Base-by-base conservation (phyloP, 2,113 vertebrate genomes). In the Scomber colias region DNA sequence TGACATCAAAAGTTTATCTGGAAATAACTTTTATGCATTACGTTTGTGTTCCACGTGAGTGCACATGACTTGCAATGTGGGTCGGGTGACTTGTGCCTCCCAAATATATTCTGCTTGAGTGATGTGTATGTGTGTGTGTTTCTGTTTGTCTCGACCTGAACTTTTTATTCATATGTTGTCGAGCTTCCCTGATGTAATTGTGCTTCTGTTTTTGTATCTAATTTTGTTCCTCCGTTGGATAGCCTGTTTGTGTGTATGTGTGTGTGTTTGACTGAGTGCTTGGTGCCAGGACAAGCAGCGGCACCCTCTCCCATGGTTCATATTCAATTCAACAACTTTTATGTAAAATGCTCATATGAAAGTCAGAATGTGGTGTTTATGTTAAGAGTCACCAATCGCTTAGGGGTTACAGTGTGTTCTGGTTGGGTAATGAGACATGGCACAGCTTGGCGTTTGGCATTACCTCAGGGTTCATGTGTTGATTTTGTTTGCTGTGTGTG, bases 331-430 rank as follows among this genome's bases (percentile, higher is more conserved):
- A 87, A 24, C 59, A 56, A 74, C 66, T 68, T 85, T 63, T 16
- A 81, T 73, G 64, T 75, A 84, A 84, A 90, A 85, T 11, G 44
- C 77, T 81, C 69, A 77, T 61, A 63, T 81, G 79, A 79, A 88
- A 86, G 80, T 83, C 69, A 76, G 68, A 82, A 51, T 16, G 31
- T 5, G 3, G 50, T 50, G 64, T 88, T 87, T 87, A 87, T 79
- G 65, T 72, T 72, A 89, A 79, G 74, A 88, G 57, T 86, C 71
- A 79, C 84, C 79, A 79, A 75, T 77, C 67, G 0, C 77, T 85
- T 85, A 74, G 75, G 40, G 51, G 57, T 66, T 69, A 1, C 45
- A 73, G 54, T 30, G 35, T 59, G 53, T 85, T 65, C 48, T 68
- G 53, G 45, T 49, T 49, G 65, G 50, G 56, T 15, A 49, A 55